Evolutionary conservation across 1,140 invertebrate genomes (phyloP).

Genomic region (Arctopsyche grandis): DNA sequence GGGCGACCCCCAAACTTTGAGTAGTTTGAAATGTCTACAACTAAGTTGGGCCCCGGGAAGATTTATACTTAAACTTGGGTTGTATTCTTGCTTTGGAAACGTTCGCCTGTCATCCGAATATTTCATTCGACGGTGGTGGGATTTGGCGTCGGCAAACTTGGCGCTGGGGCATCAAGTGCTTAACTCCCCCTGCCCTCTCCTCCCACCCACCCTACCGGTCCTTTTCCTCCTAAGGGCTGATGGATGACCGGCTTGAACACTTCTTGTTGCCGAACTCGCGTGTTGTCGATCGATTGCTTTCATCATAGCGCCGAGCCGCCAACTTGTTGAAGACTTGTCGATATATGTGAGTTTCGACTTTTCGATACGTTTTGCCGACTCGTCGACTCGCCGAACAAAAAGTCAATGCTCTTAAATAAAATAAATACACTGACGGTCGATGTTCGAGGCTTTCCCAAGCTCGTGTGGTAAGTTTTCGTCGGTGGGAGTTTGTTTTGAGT

Average conservation of each 20-base stretch:
- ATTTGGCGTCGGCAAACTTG: constrained; percentile 42
- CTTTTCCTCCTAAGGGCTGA: neutral
- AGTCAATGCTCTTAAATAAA: too few species aligned
- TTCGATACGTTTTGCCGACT: too few species aligned
- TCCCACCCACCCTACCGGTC: too few species aligned
- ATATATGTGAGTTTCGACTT: too few species aligned
- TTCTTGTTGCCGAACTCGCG: neutral
- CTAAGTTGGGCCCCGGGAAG: constrained; percentile 44
- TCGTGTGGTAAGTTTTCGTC: too few species aligned
- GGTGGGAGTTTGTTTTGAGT: too few species aligned
- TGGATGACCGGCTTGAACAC: neutral
- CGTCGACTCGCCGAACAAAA: too few species aligned
- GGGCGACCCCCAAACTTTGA: constrained; percentile 46
- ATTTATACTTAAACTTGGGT: constrained; percentile 52
- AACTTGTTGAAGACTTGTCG: constrained; percentile 1
- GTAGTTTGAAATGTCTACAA: constrained; percentile 53
- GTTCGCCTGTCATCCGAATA: constrained; percentile 49
- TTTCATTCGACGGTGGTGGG: constrained; percentile 36
- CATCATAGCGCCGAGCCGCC: neutral
- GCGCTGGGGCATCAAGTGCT: neutral
- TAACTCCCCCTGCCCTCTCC: neutral
- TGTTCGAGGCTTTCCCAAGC: too few species aligned
- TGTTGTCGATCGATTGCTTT: constrained; percentile 7
- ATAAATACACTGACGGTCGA: too few species aligned
- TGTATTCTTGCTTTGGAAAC: constrained; percentile 50